Evolutionary conservation across 1,140 invertebrate genomes (phyloP), one percentile per base, ranked within the genome.

Genomic region (Drosophila sturtevanti): DNA sequence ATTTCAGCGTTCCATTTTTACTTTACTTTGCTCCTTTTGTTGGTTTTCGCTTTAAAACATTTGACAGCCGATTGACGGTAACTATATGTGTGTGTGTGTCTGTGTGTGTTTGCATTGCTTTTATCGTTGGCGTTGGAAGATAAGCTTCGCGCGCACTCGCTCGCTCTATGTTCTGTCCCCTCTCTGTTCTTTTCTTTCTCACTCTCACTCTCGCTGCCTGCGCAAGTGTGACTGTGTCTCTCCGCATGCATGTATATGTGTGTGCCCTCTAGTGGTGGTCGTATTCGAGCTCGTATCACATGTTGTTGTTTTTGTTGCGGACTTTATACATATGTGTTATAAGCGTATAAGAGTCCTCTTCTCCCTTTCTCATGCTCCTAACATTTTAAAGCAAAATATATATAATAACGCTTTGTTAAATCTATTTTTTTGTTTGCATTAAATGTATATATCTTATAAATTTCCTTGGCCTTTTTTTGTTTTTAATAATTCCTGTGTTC

Each of bases 61-160:
- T 48, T 37, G 63, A 72, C 70, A 80, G 77, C 56, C 66, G 68
- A 84, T 72, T 54, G 54, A 31, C 35, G 24, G 6, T n/a, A 16
- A 31, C 21, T 34, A 21, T n/a, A n/a, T n/a, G 22, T 62, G 5
- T 27, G 4, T 38, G 60, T 51, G 14, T 22, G 31, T 35, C 38
- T 37, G 22, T n/a, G 16, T 56, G 38, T 77, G 68, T 86, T 86
- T 87, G 82, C 82, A 87, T 86, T 86, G 82, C 82, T 87, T 87
- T 87, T 86, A 82, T 86, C 82, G 78, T 81, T 68, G 78, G 77
- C 66, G 77, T 81, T 37, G 48, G 73, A 70, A 86, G 82, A 86
- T 86, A 86, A 86, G 82, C 81, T 85, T 73, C 65, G 73, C 68
- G 41, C 54, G 18, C 18, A 48, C 41, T 38, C 41, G 55, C 38